Base-by-base conservation (phyloP, 2,888 invertebrate species). In the Octonoba sinensis region DNA sequence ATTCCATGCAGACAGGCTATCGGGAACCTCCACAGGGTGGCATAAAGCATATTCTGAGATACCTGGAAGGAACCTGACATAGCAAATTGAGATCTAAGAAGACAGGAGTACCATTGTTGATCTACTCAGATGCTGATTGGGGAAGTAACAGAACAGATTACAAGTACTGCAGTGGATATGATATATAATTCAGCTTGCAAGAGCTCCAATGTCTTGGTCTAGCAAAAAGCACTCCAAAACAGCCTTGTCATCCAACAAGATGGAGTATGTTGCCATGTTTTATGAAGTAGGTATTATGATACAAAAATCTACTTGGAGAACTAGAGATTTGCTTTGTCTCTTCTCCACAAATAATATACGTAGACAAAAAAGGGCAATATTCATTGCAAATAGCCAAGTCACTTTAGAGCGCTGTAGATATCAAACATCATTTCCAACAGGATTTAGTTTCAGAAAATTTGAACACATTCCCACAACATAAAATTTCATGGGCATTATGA, bases 41-140 rank as follows among this genome's bases (percentile, higher is more conserved):
- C 16, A 54, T 57, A 24, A 71, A 78, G 36, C 78, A 73, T 20
- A 54, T 71, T 12, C 27, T 73, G 16, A 72, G 72, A 22, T 79
- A 79, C 72, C 51, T 73, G 22, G 72, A 65, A n/a, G 65, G 49
- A 20, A 66, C 72, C 4, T 16, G 12, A 24, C 15, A 65, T 12
- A 36, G 49, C 13, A 69, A 51, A 12, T 18, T 79, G 20, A 72
- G 12, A 49, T 81, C 51, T 20, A 24, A 22, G 27, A 73, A 74
- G 44, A 81, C 46, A n/a, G 70, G 77, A 20, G 73, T 85, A 71
- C 36, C 46, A 20, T n/a, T 66, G 15, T 47, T 24, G 15, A 85
- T 86, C 11, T 88, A 84, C 75, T 85, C 84, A 36, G 87, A 87
- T 84, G 78, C 87, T 18, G 87, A 87, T 69, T 88, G 86, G 87